phyloP scores from a whole-genome alignment of 2,888 invertebrate genomes.

The Bimastos eiseni region DNA sequence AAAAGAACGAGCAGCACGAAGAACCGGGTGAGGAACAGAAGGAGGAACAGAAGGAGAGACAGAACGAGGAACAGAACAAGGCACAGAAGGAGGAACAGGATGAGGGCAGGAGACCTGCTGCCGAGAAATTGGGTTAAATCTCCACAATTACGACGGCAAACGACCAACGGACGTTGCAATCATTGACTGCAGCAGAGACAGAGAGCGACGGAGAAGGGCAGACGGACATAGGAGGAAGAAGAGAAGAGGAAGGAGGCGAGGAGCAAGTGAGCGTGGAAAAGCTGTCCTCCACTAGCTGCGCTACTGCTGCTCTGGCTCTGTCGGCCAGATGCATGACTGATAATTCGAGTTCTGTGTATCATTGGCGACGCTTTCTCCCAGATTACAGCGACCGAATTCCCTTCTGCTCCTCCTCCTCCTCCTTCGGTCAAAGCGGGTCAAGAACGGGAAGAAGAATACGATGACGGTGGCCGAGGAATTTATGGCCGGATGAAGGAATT shows the following conservation, averaged over 20 bases:
- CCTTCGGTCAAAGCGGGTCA: neutral
- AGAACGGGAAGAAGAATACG: neutral
- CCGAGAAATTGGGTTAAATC: neutral
- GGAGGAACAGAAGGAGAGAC: slow-evolving; percentile 22
- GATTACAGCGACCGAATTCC: neutral
- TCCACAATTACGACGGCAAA: neutral
- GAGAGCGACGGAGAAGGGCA: slow-evolving; percentile 25
- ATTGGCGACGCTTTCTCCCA: neutral
- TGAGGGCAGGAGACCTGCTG: slow-evolving; percentile 13
- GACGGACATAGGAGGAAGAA: slow-evolving; percentile 2
- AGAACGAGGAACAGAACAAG: slow-evolving; percentile 14
- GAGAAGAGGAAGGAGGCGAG: neutral
- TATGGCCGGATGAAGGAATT: neutral
- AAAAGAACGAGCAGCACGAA: no score
- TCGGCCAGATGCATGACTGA: neutral
- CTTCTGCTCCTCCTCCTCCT: neutral
- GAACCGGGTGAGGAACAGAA: neutral
- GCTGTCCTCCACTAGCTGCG: neutral
- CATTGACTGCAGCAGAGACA: neutral
- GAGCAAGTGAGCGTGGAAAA: neutral
- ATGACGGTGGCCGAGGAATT: neutral
- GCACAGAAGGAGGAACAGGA: slow-evolving; percentile 2
- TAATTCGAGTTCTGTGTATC: neutral
- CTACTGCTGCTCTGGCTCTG: neutral
- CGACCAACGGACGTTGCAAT: neutral